A percentile compares a stretch with the other conserved stretches of the same genome.
phyloP scores from a whole-genome alignment of 2,888 invertebrate species.

The Spicauda simplicius region DNA sequence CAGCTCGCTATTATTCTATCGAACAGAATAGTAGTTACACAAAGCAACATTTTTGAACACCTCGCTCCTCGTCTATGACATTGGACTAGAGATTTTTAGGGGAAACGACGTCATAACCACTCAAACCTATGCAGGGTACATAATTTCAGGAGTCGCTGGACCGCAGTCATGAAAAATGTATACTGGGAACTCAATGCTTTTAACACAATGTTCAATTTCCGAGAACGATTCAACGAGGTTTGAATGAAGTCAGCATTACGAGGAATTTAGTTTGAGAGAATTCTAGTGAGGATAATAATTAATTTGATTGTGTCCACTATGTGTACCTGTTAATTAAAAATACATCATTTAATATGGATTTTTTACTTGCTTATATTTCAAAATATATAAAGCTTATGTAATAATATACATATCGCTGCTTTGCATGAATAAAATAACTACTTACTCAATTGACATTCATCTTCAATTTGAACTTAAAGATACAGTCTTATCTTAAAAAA shows the following conservation, averaged over 20 bases:
- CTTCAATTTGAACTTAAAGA: too few relatives aligned
- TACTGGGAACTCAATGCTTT: slow-evolving; percentile 18
- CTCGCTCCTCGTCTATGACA: slow-evolving; percentile 34
- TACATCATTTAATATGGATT: too few relatives aligned
- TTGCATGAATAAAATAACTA: too few relatives aligned
- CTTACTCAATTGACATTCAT: too few relatives aligned
- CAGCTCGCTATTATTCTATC: too few relatives aligned
- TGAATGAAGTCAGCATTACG: background rate
- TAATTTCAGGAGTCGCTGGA: slow-evolving; percentile 32
- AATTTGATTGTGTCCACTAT: background rate
- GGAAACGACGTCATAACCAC: slow-evolving; percentile 38
- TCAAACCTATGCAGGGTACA: slow-evolving; percentile 39
- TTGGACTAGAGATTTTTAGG: slow-evolving; percentile 44
- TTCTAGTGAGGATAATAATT: background rate
- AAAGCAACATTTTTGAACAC: slow-evolving; percentile 28
- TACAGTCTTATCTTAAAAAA: too few relatives aligned
- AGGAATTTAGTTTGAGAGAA: background rate
- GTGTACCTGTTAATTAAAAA: background rate
- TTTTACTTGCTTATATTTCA: too few relatives aligned
- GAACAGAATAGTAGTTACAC: background rate
- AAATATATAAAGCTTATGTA: too few relatives aligned
- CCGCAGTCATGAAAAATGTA: slow-evolving; percentile 35
- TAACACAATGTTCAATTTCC: slow-evolving; percentile 16
- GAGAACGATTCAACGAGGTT: slow-evolving; percentile 14
- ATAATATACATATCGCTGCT: too few relatives aligned